phyloP scores from a whole-genome alignment of 2,113 vertebrate genomes.

The Pelvicachromis taeniatus region DNA sequence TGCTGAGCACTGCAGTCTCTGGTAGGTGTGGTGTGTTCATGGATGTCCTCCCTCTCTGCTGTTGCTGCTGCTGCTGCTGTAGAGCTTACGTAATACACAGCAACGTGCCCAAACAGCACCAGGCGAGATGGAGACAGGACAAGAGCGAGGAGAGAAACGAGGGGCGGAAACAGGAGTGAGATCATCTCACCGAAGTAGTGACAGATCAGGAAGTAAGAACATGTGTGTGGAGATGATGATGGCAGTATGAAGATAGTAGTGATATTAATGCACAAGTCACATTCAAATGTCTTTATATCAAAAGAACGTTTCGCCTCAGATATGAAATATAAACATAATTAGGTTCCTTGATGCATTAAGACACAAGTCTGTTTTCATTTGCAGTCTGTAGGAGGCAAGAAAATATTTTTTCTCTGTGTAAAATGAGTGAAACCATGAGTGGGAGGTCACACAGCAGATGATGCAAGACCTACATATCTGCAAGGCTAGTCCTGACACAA shows the following conservation, averaged over 20 bases:
- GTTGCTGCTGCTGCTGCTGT: conserved; percentile 38
- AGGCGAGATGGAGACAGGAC: neutral
- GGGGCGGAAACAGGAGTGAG: neutral
- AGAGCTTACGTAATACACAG: conserved; percentile 59
- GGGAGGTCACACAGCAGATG: neutral
- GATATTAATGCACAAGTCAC: neutral
- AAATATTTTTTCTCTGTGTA: neutral
- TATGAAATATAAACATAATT: neutral
- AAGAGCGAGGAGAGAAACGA: neutral
- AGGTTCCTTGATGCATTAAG: neutral
- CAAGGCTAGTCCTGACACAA: neutral
- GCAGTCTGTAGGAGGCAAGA: neutral
- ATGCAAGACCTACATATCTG: neutral
- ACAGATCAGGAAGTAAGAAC: neutral
- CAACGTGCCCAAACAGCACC: conserved; percentile 15
- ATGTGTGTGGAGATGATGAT: conserved; percentile 8
- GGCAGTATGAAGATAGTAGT: neutral
- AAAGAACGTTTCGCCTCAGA: neutral
- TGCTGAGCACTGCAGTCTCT: conserved; percentile 71
- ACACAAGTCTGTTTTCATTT: neutral
- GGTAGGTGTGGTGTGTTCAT: conserved; percentile 56
- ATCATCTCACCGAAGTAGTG: neutral
- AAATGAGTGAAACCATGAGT: neutral
- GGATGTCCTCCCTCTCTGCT: conserved; percentile 24
- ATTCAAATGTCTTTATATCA: neutral